These are phyloP conservation scores for Ramphastos sulfuratus DNA, from an alignment of 2,113 vertebrate species.

Conservation along the genomic window DNA sequence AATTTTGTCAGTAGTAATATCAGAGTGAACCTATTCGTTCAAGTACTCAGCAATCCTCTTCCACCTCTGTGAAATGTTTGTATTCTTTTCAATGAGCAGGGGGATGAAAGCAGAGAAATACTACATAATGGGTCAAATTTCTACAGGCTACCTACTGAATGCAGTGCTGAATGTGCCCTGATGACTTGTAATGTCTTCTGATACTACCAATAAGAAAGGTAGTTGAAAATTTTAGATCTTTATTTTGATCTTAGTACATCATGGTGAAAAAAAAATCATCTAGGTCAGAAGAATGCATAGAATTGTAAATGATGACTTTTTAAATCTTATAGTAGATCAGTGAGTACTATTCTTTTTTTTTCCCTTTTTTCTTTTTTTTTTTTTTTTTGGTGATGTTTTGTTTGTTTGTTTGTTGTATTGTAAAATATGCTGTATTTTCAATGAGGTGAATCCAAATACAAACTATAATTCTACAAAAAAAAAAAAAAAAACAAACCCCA, in stretches of 20 bases:
- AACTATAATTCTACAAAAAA: no score
- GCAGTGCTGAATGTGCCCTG: not conserved
- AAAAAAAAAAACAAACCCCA: no score
- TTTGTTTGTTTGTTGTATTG: no score
- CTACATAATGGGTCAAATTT: not conserved
- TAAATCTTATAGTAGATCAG: slow-evolving; percentile 1
- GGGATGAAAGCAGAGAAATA: not conserved
- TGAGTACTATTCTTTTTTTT: no score
- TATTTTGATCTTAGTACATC: not conserved
- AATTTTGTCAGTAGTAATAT: not conserved
- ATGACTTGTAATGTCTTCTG: not conserved
- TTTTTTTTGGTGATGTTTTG: no score
- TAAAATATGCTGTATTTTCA: no score
- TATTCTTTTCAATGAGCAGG: not conserved
- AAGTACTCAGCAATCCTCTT: not conserved
- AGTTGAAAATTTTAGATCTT: not conserved
- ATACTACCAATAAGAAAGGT: not conserved
- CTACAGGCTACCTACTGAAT: not conserved
- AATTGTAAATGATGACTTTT: not conserved
- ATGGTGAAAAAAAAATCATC: no score
- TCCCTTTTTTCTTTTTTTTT: no score
- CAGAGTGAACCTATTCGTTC: not conserved
- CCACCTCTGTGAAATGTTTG: not conserved
- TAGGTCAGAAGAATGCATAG: not conserved
- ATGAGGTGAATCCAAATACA: no score